A percentile compares a stretch with the other conserved stretches of the same genome.
Conservation (phyloP, 2,113 vertebrate genomes). For the Diadophis punctatus region DNA sequence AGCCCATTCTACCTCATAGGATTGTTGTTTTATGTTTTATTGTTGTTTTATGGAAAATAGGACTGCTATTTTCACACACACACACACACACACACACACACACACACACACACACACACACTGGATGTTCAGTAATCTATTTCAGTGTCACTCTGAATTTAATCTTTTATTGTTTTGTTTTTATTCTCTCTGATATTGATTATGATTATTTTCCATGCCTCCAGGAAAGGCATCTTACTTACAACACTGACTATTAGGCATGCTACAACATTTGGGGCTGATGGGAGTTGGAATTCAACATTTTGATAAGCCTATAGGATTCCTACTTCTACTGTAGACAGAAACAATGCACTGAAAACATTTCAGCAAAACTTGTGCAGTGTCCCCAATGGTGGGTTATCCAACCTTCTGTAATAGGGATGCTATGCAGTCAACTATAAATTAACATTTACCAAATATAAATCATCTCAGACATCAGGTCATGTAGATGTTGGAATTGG, state of each 20-base stretch:
- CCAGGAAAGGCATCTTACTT: not conserved
- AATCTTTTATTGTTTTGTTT: not conserved
- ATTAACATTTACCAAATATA: not conserved
- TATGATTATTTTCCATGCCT: not conserved
- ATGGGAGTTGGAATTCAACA: not conserved
- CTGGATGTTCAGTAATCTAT: not conserved
- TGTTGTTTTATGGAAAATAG: not conserved
- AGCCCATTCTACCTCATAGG: not conserved
- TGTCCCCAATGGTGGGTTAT: no score
- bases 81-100: no score
- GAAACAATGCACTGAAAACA: not conserved
- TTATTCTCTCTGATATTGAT: not conserved
- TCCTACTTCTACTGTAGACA: not conserved
- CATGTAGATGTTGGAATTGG: slow-evolving; percentile 7
- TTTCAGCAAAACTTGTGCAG: not conserved
- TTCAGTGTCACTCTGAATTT: not conserved
- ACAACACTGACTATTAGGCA: not conserved
- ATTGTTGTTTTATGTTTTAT: not conserved
- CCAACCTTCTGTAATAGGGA: not conserved
- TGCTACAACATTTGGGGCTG: not conserved
- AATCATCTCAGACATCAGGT: not conserved
- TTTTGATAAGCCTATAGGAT: not conserved
- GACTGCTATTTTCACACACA: no score
- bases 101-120: no score
- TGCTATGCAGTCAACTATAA: not conserved